Evolutionary conservation across 2,888 invertebrate species (phyloP), one percentile per base, ranked within the genome.

Genomic region (Drosophila peninsularis): DNA sequence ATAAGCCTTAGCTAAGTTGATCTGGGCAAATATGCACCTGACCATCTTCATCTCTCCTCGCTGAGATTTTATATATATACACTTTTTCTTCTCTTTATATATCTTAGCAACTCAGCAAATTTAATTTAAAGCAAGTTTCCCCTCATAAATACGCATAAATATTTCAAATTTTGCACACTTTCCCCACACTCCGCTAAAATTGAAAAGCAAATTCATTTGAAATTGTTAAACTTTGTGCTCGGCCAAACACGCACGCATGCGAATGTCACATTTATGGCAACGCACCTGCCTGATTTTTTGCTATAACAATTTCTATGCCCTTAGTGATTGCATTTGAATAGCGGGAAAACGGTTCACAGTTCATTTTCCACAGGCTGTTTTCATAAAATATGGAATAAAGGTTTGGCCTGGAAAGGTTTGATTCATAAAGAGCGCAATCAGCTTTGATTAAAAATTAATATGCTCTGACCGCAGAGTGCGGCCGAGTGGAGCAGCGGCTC

Each of bases 361-460:
- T 37, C 17, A 37, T 53, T 53, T 53, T 24, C 6, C 24, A 13
- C 2, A 1, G 13, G 3, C n/a, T 3, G 2, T 3, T 21, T 5
- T 34, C 19, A 19, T 19, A 13, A 3, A 17, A 27, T 37, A 11
- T 2, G 7, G 27, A 13, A n/a, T 24, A 30, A 24, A 52, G 3
- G 3, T n/a, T 1, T 11, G 27, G 3, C 0, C n/a, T 5, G 27
- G 17, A 5, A 47, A 30, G 45, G 45, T n/a, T 17, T 21, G 21
- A 30, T 9, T 2, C 53, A 41, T 11, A 54, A 41, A 62, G 30
- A 30, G 52, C 45, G 21, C 62, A 61, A 54, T 63, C 41, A 60
- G 54, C 39, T 61, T 50, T 37, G 62, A 78, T 66, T 62, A 57
- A 61, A 66, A 47, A 49, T 63, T 45, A 60, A 72, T 62, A 21